These are phyloP conservation scores for Turritopsis dohrnii DNA, from an alignment of 30 jellyfish, hydroid and myxozoan species.

Conservation along the genomic window DNA sequence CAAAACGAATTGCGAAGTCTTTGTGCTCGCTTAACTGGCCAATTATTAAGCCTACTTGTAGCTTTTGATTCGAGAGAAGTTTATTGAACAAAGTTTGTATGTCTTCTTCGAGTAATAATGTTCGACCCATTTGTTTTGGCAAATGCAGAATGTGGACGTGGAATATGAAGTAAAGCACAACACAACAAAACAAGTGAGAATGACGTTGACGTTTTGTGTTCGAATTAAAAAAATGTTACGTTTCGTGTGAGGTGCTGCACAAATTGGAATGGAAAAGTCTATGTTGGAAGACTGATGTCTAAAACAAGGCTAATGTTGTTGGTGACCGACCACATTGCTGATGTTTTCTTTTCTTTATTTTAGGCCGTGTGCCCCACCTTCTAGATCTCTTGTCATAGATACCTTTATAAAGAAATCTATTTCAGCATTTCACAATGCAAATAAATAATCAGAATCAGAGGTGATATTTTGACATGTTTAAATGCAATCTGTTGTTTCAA, in stretches of 20 bases:
- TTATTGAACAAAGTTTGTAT: background rate
- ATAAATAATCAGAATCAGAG: no score
- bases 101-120: background rate
- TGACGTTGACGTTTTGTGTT: background rate
- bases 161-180: background rate
- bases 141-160: background rate
- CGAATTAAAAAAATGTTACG: background rate
- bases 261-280: no score
- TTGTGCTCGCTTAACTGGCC: slow-evolving; percentile 29
- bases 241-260: background rate
- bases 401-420: no score
- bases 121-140: background rate
- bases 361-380: no score
- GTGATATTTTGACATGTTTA: no score
- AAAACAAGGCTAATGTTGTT: no score
- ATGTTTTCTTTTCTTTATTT: no score
- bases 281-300: no score
- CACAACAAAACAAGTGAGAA: background rate
- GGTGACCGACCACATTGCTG: no score
- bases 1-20: slow-evolving; percentile 72
- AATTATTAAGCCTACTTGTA: slow-evolving; percentile 35
- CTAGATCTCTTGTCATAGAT: no score
- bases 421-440: no score
- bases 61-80: slow-evolving; percentile 14
- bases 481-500: no score